A percentile compares a stretch with the other conserved stretches of the same genome.
Evolutionary conservation across 2,113 vertebrate genomes (phyloP).

Genomic region (Furnarius figulus): DNA sequence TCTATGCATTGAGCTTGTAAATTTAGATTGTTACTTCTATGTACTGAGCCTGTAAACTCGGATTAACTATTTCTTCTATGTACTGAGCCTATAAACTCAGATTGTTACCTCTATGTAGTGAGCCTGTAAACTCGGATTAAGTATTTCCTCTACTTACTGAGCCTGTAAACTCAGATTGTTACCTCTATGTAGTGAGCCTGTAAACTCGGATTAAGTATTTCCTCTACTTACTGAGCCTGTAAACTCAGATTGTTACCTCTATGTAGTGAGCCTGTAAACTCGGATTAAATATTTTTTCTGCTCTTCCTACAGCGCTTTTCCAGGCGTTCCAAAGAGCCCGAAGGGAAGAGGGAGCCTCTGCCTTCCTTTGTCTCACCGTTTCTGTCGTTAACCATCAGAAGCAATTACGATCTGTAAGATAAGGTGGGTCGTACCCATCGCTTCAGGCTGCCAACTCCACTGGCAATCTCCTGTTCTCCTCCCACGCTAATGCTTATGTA

Average conservation of each 20-base stretch:
- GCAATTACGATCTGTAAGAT: constrained; percentile 1
- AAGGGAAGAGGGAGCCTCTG: not conserved
- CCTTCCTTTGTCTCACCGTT: not conserved
- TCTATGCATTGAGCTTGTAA: too few species aligned
- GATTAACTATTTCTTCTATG: not conserved
- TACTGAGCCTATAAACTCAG: not conserved
- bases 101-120: too few species aligned
- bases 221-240: too few species aligned
- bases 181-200: too few species aligned
- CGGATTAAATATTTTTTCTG: not conserved
- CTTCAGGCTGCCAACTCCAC: constrained; percentile 12
- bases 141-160: not conserved
- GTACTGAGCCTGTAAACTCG: not conserved
- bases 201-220: too few species aligned
- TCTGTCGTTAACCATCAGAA: constrained; percentile 40
- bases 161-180: not conserved
- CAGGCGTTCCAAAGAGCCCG: not conserved
- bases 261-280: not conserved
- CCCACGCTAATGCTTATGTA: constrained; percentile 33
- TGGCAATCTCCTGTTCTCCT: not conserved
- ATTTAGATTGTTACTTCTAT: too few species aligned
- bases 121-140: not conserved
- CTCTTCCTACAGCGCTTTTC: not conserved
- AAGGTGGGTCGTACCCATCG: not conserved
- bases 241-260: too few species aligned